Percentiles rank a stretch among this genome's conserved stretches.
These are phyloP conservation scores for Malthinus flaveolus DNA, from an alignment of 2,888 invertebrate species.

Conservation along the genomic window DNA sequence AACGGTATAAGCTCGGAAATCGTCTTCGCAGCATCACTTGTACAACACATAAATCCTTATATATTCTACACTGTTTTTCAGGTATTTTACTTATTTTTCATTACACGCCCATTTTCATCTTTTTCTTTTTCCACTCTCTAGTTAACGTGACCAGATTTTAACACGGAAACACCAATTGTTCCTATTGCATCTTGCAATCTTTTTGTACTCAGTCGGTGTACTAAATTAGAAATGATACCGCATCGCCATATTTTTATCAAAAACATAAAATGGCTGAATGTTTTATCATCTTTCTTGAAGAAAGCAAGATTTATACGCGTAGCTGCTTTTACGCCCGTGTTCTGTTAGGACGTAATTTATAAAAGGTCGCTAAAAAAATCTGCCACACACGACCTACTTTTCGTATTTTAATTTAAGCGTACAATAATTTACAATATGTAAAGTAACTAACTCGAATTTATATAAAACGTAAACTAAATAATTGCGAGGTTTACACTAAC, in stretches of 20 bases:
- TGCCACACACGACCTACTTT: slow-evolving; percentile 21
- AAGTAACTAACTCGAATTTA: too few species aligned
- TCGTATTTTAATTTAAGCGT: background rate
- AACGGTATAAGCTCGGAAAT: slow-evolving; percentile 14
- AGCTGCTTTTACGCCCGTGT: slow-evolving; percentile 19
- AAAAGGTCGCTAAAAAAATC: slow-evolving; percentile 14
- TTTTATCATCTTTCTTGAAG: slow-evolving; percentile 24
- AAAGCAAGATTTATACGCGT: slow-evolving; percentile 24
- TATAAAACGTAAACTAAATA: too few species aligned
- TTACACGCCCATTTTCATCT: slow-evolving; percentile 14
- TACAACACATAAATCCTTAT: slow-evolving; percentile 25
- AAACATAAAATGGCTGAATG: slow-evolving; percentile 20
- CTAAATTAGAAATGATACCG: slow-evolving; percentile 21
- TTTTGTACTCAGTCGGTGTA: slow-evolving; percentile 17
- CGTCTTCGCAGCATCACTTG: slow-evolving; percentile 23
- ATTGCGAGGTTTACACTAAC: too few species aligned
- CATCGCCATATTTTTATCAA: slow-evolving; percentile 25
- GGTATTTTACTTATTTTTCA: slow-evolving; percentile 23
- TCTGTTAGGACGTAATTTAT: slow-evolving; percentile 21
- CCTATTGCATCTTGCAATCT: slow-evolving; percentile 19
- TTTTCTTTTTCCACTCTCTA: slow-evolving; percentile 10
- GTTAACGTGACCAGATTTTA: slow-evolving; percentile 13
- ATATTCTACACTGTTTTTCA: slow-evolving; percentile 19
- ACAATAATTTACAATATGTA: too few species aligned
- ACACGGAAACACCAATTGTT: slow-evolving; percentile 19